Conservation (phyloP, 2,113 vertebrate genomes). For the Urocynchramus pylzowi region DNA sequence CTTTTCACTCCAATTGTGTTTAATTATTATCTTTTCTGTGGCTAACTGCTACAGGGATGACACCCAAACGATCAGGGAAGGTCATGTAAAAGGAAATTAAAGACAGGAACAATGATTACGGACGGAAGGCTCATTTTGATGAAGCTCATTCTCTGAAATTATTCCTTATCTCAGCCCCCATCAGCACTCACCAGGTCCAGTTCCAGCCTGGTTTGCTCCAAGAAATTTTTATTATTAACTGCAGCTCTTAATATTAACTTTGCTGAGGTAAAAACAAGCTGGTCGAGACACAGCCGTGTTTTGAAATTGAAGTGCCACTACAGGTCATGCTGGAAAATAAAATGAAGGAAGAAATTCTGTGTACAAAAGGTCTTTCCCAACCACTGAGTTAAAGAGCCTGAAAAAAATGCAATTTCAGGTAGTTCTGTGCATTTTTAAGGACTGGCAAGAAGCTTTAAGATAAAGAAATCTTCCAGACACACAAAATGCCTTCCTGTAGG, state of each 20-base stretch:
- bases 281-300: accelerated
- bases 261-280: not conserved
- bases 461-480: not conserved
- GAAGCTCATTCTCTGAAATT: not conserved
- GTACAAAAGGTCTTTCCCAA: not conserved
- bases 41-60: not conserved
- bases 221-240: not conserved
- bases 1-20: not conserved
- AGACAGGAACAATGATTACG: not conserved
- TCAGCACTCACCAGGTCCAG: not conserved
- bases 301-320: not conserved
- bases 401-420: not conserved
- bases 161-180: not conserved
- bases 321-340: not conserved
- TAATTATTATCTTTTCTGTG: not conserved
- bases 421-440: not conserved
- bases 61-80: not conserved
- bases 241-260: not conserved
- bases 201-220: not conserved
- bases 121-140: not conserved
- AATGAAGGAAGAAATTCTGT: not conserved
- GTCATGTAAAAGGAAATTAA: slow-evolving; percentile 24
- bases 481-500: not conserved
- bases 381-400: not conserved
- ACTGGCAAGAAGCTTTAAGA: accelerated